Evolutionary conservation across 2,113 vertebrate species (phyloP).

Genomic region (Tauraco erythrolophus): DNA sequence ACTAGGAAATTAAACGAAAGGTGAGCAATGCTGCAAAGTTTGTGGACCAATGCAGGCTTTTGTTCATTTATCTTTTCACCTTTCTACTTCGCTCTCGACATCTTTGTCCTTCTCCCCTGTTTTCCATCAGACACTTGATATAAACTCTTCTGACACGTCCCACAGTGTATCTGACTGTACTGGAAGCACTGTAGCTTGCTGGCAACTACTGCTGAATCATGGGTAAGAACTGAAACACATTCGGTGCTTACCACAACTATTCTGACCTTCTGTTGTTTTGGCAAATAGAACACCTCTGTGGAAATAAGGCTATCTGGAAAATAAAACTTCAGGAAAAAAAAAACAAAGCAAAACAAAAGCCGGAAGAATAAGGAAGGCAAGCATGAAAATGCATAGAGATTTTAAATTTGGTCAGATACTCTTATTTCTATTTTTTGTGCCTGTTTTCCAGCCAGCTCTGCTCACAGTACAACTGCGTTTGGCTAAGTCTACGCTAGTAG

Average conservation of each 20-base stretch:
- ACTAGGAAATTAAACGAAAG: neutral
- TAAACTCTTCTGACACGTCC: neutral
- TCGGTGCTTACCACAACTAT: neutral
- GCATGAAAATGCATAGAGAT: neutral
- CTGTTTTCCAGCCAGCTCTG: constrained; percentile 16
- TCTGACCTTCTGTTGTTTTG: neutral
- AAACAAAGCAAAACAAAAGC: accelerated
- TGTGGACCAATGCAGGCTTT: neutral
- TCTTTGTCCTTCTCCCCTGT: neutral
- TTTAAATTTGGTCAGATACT: constrained; percentile 5
- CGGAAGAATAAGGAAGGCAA: neutral
- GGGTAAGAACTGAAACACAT: neutral
- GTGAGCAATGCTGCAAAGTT: neutral
- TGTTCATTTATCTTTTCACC: neutral
- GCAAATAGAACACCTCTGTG: neutral
- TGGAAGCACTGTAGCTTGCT: neutral
- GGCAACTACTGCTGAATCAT: neutral
- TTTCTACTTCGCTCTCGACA: neutral
- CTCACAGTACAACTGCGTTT: constrained; percentile 17
- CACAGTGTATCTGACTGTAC: neutral
- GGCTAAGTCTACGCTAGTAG: neutral
- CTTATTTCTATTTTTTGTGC: neutral
- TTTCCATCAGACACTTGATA: neutral
- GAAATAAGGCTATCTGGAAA: neutral
- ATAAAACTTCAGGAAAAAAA: neutral